Base-by-base conservation (phyloP, 2,797 vertebrate genomes). In the Tauraco hartlaubi region DNA sequence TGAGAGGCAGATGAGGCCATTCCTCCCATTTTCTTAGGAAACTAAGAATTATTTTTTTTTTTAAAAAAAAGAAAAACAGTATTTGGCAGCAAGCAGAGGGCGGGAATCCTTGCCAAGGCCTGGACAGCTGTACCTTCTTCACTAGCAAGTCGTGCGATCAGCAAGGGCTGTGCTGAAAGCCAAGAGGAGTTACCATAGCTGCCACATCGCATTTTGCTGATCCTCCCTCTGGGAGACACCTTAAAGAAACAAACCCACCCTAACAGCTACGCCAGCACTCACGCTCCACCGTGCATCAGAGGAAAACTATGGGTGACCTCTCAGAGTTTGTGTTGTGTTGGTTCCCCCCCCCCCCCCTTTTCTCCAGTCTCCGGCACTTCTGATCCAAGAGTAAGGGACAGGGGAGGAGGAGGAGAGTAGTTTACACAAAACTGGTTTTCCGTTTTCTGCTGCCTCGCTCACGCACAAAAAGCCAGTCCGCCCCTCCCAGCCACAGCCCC, bases 71-170 rank as follows among this genome's bases (percentile, higher is more conserved):
- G 22, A 62, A 6, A 88, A 73, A 5, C 4, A 39, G 63, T 61
- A 46, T 89, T 91, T 97, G 95, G 95, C 96, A 94, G 90, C 2
- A 2, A 41, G 63, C 1, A 2, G 67, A 66, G 79, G 74, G 69
- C 28, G 80, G 48, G 94, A 80, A 84, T 21, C 48, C 43, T 82
- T 96, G 96, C 96, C 94, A 96, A 94, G 92, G 93, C 93, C 85
- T 96, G 90, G 95, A 95, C 96, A 97, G 96, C 96, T 97, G 96
- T 89, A 95, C 95, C 95, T 96, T 96, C 95, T 96, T 97, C 90
- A 22, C 96, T 95, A 90, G 79, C 93, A 82, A 95, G 86, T 96
- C 94, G 85, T 94, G 59, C 2, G 91, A 97, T 94, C 92, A 92
- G 80, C 31, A 1, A 88, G 79, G 68, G 75, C 71, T 5, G 80